Percentiles rank a stretch among this genome's conserved stretches.
Conservation (phyloP, 2,113 vertebrate species). For the Odocoileus virginianus region DNA sequence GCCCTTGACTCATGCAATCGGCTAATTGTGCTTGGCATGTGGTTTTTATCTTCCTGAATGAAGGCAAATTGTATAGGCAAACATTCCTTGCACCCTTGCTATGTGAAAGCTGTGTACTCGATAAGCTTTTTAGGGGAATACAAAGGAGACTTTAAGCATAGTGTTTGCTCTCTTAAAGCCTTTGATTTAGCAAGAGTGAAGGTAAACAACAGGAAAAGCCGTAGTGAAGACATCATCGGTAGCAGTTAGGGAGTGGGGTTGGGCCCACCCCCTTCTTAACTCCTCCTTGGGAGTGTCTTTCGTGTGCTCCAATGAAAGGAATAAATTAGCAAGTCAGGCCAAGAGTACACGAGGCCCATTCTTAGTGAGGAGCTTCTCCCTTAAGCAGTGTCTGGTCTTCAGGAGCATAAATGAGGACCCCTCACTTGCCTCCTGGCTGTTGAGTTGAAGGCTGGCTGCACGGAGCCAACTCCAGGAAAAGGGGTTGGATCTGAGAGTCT, state of each 20-base stretch:
- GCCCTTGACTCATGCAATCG: not conserved
- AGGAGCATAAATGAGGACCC: not conserved
- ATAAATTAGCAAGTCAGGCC: not conserved
- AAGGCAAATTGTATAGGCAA: not conserved
- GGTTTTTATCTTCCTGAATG: not conserved
- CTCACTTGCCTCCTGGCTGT: not conserved
- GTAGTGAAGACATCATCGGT: not conserved
- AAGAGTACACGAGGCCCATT: not conserved
- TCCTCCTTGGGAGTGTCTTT: not conserved
- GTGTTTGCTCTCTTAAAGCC: not conserved
- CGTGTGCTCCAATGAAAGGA: not conserved
- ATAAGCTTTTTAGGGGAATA: not conserved
- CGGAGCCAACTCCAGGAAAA: not conserved
- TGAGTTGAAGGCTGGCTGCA: not conserved
- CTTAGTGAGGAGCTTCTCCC: not conserved
- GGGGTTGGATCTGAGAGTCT: not conserved
- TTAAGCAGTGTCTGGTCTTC: not conserved
- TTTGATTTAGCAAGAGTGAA: not conserved
- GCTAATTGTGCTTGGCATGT: not conserved
- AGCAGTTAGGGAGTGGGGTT: too few relatives aligned
- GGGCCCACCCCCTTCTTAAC: not conserved
- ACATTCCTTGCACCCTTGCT: not conserved
- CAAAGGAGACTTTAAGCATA: not conserved
- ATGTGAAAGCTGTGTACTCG: not conserved
- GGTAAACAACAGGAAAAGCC: not conserved